A percentile compares a stretch with the other conserved stretches of the same genome.
phyloP scores from a whole-genome alignment of 2,888 invertebrate species.

The Leucoptera coffeella region DNA sequence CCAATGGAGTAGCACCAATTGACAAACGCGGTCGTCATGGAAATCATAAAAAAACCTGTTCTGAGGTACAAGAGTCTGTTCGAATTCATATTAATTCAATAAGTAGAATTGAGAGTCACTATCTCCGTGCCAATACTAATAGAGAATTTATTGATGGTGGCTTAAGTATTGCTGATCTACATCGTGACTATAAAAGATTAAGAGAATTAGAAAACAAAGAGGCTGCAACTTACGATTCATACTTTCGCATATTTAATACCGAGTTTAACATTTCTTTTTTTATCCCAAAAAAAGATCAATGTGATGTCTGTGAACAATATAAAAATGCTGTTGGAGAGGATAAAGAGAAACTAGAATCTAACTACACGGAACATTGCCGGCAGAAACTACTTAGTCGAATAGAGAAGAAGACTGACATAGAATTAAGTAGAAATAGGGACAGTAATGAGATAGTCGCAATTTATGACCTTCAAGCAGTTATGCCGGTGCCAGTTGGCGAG shows the following conservation, averaged over 20 bases:
- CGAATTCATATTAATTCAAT: background rate
- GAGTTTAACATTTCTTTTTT: background rate
- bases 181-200: background rate
- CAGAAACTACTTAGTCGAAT: background rate
- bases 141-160: background rate
- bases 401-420: background rate
- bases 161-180: background rate
- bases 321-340: background rate
- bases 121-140: background rate
- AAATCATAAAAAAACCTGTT: background rate
- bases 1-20: background rate
- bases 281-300: constrained; percentile 1
- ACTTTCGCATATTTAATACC: background rate
- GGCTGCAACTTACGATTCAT: background rate
- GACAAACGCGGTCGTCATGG: background rate
- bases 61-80: background rate
- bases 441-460: background rate
- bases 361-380: background rate
- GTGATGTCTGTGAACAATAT: constrained; percentile 1
- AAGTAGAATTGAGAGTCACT: background rate
- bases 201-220: background rate
- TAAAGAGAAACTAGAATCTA: background rate
- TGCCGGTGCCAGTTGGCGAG: background rate
- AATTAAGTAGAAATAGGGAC: background rate
- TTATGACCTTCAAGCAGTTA: background rate